Conservation (phyloP, 2,888 invertebrate species). For the Apamea sordens region DNA sequence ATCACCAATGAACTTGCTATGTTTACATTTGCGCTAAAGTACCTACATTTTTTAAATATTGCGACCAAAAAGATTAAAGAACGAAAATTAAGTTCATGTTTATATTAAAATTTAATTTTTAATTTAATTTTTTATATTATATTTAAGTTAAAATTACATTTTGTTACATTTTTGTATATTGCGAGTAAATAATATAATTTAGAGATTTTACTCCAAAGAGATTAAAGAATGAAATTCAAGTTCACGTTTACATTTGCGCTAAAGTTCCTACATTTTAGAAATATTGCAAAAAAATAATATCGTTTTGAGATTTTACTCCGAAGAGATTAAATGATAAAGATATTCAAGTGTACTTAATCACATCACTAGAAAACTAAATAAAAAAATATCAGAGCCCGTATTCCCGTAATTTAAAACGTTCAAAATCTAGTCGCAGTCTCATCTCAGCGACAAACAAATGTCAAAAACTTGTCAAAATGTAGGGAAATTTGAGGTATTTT, state of each 20-base stretch:
- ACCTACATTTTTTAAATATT: background rate
- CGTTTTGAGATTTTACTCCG: background rate
- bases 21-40: conserved; percentile 36
- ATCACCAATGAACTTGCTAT: conserved; percentile 13
- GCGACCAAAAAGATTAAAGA: background rate
- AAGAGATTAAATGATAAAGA: background rate
- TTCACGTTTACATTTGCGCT: conserved; percentile 27
- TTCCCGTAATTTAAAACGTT: too few species aligned
- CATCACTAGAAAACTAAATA: background rate
- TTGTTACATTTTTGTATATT: background rate
- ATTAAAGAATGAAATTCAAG: background rate
- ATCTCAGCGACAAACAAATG: too few species aligned
- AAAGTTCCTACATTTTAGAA: background rate
- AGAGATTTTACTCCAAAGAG: background rate
- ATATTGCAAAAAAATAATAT: background rate
- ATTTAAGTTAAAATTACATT: background rate
- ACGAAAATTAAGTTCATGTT: conserved; percentile 8
- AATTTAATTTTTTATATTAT: too few species aligned
- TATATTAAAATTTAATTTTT: too few species aligned
- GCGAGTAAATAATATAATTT: background rate
- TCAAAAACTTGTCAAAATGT: too few species aligned
- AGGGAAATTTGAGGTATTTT: too few species aligned
- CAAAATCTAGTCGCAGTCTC: too few species aligned
- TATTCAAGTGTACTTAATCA: conserved; percentile 8
- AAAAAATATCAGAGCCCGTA: conserved; percentile 6